Evolutionary conservation across 2,113 vertebrate species (phyloP).

Genomic region (Stigmatopora nigra): DNA sequence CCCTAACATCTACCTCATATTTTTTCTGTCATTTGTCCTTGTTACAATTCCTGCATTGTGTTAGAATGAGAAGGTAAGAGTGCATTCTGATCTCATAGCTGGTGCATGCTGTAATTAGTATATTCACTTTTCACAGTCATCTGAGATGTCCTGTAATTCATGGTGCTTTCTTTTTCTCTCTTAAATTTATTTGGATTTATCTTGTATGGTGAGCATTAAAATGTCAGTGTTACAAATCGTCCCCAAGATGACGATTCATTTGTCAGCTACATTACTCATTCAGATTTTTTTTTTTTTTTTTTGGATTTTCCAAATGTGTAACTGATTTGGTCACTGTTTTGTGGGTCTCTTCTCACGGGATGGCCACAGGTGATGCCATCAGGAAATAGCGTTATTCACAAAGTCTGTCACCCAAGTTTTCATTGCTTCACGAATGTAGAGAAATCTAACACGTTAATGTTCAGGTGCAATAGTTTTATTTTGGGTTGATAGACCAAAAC

Average conservation of each 20-base stretch:
- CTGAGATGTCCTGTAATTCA: constrained; percentile 58
- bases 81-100: constrained; percentile 81
- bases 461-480: constrained; percentile 8
- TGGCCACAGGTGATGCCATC: constrained; percentile 36
- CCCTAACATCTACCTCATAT: constrained; percentile 97
- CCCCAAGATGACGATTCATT: constrained; percentile 43
- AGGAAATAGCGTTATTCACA: constrained; percentile 27
- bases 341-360: constrained; percentile 43
- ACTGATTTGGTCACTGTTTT: constrained; percentile 54
- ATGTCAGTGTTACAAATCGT: constrained; percentile 50
- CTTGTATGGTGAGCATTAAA: constrained; percentile 57
- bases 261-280: constrained; percentile 53
- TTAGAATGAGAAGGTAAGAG: constrained; percentile 99
- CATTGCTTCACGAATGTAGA: neutral
- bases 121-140: constrained; percentile 62
- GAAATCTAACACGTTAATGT: neutral
- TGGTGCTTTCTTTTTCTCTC: constrained; percentile 34
- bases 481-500: constrained; percentile 7
- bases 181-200: constrained; percentile 36
- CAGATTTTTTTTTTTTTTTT: constrained; percentile 50
- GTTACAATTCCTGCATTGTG: constrained; percentile 96
- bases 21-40: constrained; percentile 95
- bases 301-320: constrained; percentile 47
- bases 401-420: constrained; percentile 23
- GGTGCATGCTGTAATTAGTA: constrained; percentile 81